Evolutionary conservation across 2,797 vertebrate species (phyloP).

Genomic region (Pseudochirops cupreus): DNA sequence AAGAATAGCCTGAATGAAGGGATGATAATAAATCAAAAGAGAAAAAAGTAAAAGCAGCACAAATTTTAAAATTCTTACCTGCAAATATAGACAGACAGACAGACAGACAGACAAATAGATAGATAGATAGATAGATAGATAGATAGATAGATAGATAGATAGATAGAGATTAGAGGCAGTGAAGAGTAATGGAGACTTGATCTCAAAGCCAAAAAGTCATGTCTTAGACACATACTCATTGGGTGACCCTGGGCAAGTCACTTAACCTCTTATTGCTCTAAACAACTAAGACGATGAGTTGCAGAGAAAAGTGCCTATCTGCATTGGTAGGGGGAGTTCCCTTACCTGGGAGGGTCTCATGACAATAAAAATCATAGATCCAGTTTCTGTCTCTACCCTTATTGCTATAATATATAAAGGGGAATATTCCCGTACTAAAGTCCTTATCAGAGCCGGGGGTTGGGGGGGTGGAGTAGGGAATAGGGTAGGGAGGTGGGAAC

Average conservation of each 20-base stretch:
- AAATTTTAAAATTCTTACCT: not conserved
- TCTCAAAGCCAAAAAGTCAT: not conserved
- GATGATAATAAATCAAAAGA: slow-evolving; percentile 32
- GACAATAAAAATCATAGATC: not conserved
- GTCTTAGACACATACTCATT: not conserved
- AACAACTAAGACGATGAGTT: not conserved
- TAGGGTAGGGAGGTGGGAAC: not conserved
- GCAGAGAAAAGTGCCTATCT: not conserved
- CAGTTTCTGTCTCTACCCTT: not conserved
- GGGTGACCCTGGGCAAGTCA: not conserved
- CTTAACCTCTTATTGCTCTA: not conserved
- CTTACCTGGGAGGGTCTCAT: not conserved
- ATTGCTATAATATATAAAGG: not conserved
- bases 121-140: not conserved
- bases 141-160: not conserved
- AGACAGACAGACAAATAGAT: not conserved
- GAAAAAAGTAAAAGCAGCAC: slow-evolving; percentile 11
- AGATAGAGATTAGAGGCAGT: not conserved
- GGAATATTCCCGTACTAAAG: not conserved
- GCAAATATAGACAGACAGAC: not conserved
- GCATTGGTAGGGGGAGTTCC: not conserved
- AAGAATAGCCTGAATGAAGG: not conserved
- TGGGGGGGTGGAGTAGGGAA: too few relatives aligned
- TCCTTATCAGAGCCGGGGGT: not conserved
- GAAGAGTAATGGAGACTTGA: not conserved